A percentile compares a stretch with the other conserved stretches of the same genome.
phyloP scores from a whole-genome alignment of 1,140 invertebrate species.

The Ptiloglossa arizonensis region DNA sequence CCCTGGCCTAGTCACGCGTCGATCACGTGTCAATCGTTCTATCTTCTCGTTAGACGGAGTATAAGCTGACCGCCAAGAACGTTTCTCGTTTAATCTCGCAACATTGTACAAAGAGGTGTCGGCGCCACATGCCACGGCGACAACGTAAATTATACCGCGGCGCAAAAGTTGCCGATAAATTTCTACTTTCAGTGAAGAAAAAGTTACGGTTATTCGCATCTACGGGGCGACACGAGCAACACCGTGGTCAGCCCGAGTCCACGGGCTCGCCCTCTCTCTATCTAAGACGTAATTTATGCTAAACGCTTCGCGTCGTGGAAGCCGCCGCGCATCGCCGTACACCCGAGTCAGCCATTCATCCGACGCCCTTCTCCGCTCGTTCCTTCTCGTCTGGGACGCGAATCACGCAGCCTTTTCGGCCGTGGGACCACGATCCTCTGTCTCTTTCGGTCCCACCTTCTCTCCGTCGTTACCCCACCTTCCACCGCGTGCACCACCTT shows the following conservation, averaged over 20 bases:
- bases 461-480: constrained; percentile 41
- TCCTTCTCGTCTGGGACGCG: constrained; percentile 69
- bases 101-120: background rate
- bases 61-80: background rate
- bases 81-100: background rate
- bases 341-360: constrained; percentile 66
- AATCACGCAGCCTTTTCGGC: constrained; percentile 73
- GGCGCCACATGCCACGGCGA: too few relatives aligned
- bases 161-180: background rate
- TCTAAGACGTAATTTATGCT: constrained; percentile 70
- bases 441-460: constrained; percentile 50
- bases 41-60: too few relatives aligned
- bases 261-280: constrained; percentile 12
- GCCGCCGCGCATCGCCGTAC: constrained; percentile 56
- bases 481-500: constrained; percentile 28
- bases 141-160: too few relatives aligned
- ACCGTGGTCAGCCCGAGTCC: constrained; percentile 8
- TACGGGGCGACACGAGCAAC: constrained; percentile 9
- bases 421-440: constrained; percentile 67
- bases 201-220: background rate
- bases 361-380: constrained; percentile 58
- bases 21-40: too few relatives aligned
- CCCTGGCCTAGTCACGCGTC: too few relatives aligned
- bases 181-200: too few relatives aligned
- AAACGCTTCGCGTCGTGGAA: constrained; percentile 65